Evolutionary conservation across 1,140 invertebrate species (phyloP), one percentile per base, ranked within the genome.

Genomic region (Danaus melanippus): DNA sequence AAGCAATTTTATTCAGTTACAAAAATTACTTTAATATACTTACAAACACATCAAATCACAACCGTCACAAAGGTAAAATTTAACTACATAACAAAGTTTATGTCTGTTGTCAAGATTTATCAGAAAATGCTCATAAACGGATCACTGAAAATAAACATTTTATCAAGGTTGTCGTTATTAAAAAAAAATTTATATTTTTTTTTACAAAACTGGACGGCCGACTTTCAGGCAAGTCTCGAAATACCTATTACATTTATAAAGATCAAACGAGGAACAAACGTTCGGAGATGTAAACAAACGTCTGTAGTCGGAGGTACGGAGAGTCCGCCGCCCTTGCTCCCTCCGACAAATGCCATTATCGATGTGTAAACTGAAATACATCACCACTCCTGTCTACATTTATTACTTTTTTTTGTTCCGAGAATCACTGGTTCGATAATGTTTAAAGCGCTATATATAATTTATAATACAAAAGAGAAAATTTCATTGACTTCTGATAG

Each of bases 231-330:
- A 71, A 67, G 79, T 74, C 78, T 79, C 70, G 74, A 84, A 85
- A 85, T 83, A 83, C 80, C 78, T 83, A 83, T 85, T 76, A 79
- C 82, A 83, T 85, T 85, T 82, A 83, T 74, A 85, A 83, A 85
- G 82, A 85, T 85, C 82, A 85, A 85, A 84, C 79, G 79, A 55
- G 46, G 74, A 78, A 81, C 78, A 81, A 79, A 79, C 79, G 75
- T 65, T 74, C 75, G 66, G 70, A 76, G 59, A 46, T 85, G 79
- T 85, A 85, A 85, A 85, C 82, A 85, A 32, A 41, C 49, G 58
- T 60, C 53, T 60, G 49, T 52, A 39, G 32, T 60, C 53, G 46
- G 42, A 60, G 50, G 58, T 54, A 60, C 53, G 53, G 48, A 49
- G 48, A 55, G 58, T 50, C 53, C 53, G 46, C 42, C 50, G 39